Evolutionary conservation across 2,888 invertebrate species (phyloP).

Genomic region (Polietes domitor): DNA sequence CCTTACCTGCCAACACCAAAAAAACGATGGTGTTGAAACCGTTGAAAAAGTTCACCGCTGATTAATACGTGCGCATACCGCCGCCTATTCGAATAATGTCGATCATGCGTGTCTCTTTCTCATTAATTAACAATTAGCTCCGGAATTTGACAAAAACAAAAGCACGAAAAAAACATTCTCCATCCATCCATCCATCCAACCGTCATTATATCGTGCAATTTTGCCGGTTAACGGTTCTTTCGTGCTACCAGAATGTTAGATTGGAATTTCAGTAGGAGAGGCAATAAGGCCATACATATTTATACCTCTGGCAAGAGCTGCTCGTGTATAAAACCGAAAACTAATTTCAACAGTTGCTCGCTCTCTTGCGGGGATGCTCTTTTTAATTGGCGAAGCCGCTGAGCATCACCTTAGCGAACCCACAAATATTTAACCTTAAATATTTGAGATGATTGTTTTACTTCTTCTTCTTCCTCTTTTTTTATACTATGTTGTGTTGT

Average conservation of each 20-base stretch:
- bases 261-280: slow-evolving; percentile 8
- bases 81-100: background rate
- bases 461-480: background rate
- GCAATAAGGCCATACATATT: background rate
- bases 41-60: too few species aligned
- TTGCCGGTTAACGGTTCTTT: slow-evolving; percentile 28
- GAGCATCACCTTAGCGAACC: slow-evolving; percentile 3
- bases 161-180: background rate
- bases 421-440: slow-evolving; percentile 36
- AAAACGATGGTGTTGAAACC: too few species aligned
- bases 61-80: too few species aligned
- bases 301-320: background rate
- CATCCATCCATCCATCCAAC: background rate
- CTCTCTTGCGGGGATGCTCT: slow-evolving; percentile 13
- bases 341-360: background rate
- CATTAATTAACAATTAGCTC: slow-evolving; percentile 11
- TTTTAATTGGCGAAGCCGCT: background rate
- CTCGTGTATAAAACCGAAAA: too few species aligned
- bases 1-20: too few species aligned
- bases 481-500: background rate
- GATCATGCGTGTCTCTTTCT: background rate
- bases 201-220: slow-evolving; percentile 20
- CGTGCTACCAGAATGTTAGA: slow-evolving; percentile 22
- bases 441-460: slow-evolving; percentile 17
- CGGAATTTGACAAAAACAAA: slow-evolving; percentile 13